Conservation (phyloP, 2,113 vertebrate genomes). For the Chionodraco myersi region DNA sequence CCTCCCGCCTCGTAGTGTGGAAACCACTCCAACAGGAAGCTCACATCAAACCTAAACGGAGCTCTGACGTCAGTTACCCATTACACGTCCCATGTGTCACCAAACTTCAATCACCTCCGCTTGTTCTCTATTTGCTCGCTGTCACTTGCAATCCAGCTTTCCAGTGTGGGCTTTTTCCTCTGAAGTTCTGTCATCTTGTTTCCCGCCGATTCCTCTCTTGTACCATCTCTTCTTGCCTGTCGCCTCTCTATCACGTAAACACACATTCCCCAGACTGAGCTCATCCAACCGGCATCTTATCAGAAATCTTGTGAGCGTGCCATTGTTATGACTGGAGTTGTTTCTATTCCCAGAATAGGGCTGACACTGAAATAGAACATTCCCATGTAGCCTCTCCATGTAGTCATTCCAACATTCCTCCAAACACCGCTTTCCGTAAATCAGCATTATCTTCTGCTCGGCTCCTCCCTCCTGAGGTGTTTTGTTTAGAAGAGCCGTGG, state of each 20-base stretch:
- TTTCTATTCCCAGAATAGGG: conserved; percentile 75
- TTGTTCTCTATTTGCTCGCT: neutral
- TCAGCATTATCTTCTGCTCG: conserved; percentile 19
- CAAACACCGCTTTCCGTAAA: conserved; percentile 38
- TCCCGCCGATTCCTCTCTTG: conserved; percentile 19
- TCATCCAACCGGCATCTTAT: conserved; percentile 78
- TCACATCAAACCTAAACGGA: conserved; percentile 46
- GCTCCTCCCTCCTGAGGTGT: conserved; percentile 24
- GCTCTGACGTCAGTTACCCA: conserved; percentile 54
- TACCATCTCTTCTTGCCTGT: neutral
- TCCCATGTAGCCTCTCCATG: conserved; percentile 39
- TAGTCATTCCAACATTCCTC: conserved; percentile 47
- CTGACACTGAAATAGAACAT: conserved; percentile 77
- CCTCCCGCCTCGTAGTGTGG: conserved; percentile 16
- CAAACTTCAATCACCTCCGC: conserved; percentile 8
- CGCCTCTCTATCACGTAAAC: conserved; percentile 20
- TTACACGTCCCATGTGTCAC: conserved; percentile 32
- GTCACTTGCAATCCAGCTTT: neutral
- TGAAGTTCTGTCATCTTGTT: neutral
- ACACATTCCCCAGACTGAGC: conserved; percentile 56
- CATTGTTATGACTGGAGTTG: conserved; percentile 76
- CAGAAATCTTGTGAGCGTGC: conserved; percentile 66
- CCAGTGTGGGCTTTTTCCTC: neutral
- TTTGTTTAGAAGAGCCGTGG: neutral
- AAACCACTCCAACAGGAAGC: conserved; percentile 64